These are phyloP conservation scores for Emydoidea blandingii DNA, from an alignment of 2,797 vertebrate genomes.

Conservation along the genomic window DNA sequence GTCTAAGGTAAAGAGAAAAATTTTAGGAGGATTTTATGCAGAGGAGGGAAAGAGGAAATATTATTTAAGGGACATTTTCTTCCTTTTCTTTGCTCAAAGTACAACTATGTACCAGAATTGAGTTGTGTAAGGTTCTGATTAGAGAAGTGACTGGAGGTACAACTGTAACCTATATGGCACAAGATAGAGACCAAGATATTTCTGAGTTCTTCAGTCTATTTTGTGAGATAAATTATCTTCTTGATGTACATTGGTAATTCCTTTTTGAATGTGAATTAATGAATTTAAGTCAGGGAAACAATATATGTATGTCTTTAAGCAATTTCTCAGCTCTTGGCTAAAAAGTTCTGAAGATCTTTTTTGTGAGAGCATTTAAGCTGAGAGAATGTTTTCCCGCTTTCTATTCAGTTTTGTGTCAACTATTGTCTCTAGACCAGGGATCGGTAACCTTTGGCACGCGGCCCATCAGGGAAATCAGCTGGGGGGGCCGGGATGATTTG, in stretches of 20 bases:
- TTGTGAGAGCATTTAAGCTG: not conserved
- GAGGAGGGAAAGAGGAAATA: not conserved
- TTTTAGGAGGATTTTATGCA: not conserved
- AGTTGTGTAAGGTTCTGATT: not conserved
- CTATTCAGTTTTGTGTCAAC: not conserved
- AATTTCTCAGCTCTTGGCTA: not conserved
- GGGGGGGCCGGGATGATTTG: too few species aligned
- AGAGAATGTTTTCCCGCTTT: not conserved
- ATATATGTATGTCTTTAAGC: not conserved
- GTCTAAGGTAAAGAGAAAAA: slow-evolving; percentile 83
- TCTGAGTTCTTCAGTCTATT: not conserved
- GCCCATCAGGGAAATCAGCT: too few species aligned
- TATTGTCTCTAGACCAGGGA: not conserved
- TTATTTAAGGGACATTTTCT: not conserved
- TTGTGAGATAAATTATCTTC: not conserved
- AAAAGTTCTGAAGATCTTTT: not conserved
- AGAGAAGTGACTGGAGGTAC: not conserved
- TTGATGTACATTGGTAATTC: not conserved
- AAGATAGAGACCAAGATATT: not conserved
- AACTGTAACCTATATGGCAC: not conserved
- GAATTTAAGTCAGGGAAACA: not conserved
- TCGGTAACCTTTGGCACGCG: too few species aligned
- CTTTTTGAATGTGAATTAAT: not conserved
- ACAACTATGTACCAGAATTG: not conserved
- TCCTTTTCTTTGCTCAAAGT: not conserved